Evolutionary conservation across 2,797 vertebrate genomes (phyloP).

Genomic region (Bufotes viridis): DNA sequence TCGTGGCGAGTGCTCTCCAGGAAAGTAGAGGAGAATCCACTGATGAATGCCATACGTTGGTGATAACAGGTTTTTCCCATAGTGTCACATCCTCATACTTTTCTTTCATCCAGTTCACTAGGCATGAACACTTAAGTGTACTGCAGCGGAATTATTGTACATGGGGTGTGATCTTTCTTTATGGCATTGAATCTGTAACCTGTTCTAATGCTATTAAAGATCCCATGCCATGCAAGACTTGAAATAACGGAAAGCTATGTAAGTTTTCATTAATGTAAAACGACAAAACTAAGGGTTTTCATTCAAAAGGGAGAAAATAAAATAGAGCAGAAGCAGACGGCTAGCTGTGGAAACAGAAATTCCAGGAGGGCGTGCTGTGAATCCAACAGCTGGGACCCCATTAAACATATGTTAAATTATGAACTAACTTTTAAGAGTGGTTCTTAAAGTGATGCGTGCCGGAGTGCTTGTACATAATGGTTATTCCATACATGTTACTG

Average conservation of each 20-base stretch:
- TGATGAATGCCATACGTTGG: neutral
- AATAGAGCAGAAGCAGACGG: conserved; percentile 45
- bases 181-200: neutral
- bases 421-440: conserved; percentile 61
- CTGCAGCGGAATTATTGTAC: conserved; percentile 15
- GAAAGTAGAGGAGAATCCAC: conserved; percentile 17
- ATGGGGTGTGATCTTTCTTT: conserved; percentile 3
- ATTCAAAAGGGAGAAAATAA: conserved; percentile 35
- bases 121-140: conserved; percentile 1
- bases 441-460: conserved; percentile 55
- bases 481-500: conserved; percentile 21
- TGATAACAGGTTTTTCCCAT: conserved; percentile 37
- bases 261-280: conserved; percentile 24
- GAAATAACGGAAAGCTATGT: conserved; percentile 21
- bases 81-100: neutral
- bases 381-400: conserved; percentile 55
- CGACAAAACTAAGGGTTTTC: conserved; percentile 18
- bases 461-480: conserved; percentile 48
- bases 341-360: conserved; percentile 52
- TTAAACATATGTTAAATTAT: conserved; percentile 61
- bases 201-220: conserved; percentile 33
- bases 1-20: neutral
- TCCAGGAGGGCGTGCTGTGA: conserved; percentile 47
- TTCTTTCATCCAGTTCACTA: conserved; percentile 21
- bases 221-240: neutral